Evolutionary conservation across 2,113 vertebrate species (phyloP).

Genomic region (Empidonax traillii): DNA sequence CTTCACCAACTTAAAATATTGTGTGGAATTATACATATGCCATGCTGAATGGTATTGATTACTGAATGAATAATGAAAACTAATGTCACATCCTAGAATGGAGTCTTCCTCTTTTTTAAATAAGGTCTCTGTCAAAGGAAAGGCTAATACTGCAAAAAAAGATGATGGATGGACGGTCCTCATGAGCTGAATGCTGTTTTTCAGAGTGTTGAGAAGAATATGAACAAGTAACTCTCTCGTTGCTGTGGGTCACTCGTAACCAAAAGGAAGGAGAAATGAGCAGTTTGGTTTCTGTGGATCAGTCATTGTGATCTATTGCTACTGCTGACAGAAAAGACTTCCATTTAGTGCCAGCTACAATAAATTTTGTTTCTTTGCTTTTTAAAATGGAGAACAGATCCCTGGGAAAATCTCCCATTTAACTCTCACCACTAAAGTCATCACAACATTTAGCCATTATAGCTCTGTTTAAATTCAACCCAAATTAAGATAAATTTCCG

Average conservation of each 20-base stretch:
- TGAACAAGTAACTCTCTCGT: not conserved
- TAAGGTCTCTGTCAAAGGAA: not conserved
- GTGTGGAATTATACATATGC: not conserved
- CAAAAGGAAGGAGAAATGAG: conserved; percentile 20
- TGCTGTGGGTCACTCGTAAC: not conserved
- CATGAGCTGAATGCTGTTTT: not conserved
- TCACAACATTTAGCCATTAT: not conserved
- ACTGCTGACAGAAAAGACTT: not conserved
- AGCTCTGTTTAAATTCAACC: not conserved
- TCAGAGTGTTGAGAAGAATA: not conserved
- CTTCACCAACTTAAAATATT: not conserved
- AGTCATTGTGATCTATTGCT: not conserved
- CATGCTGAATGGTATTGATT: not conserved
- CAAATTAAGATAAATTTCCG: not conserved
- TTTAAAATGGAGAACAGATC: conserved; percentile 3
- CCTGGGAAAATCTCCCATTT: not conserved
- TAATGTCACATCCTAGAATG: not conserved
- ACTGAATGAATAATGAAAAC: not conserved
- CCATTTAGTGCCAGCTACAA: conserved; percentile 1
- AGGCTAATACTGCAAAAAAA: not conserved
- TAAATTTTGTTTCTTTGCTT: not conserved
- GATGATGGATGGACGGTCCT: not conserved
- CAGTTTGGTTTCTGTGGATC: not conserved
- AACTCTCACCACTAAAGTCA: not conserved
- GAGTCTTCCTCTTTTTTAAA: not conserved